phyloP scores from a whole-genome alignment of 30 jellyfish, hydroid and myxozoan species.

The Aurelia aurita complex sp. Pacific region DNA sequence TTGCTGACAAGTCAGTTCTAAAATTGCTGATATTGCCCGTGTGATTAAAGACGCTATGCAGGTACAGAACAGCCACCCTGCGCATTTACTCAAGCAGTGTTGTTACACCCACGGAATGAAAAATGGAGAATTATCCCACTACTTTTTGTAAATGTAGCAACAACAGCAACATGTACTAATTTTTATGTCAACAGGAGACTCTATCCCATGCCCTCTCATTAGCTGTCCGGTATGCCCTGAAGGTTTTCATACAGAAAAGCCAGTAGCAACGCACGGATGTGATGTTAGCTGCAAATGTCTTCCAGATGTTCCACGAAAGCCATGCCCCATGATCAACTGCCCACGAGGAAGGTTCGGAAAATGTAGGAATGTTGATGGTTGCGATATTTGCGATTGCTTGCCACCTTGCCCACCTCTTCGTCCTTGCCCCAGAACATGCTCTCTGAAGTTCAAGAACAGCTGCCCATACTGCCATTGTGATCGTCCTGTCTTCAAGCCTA shows the following conservation, averaged over 20 bases:
- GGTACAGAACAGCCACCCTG: too few species aligned
- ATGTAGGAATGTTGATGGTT: constrained; percentile 38
- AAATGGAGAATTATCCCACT: too few species aligned
- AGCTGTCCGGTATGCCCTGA: constrained; percentile 36
- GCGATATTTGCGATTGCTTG: constrained; percentile 33
- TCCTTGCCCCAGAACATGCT: constrained; percentile 13
- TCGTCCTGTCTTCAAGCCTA: neutral
- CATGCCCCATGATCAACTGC: constrained; percentile 31
- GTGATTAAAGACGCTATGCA: too few species aligned
- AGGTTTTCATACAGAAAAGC: constrained; percentile 25
- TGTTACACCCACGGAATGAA: too few species aligned
- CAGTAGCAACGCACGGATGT: constrained; percentile 4
- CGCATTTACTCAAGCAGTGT: too few species aligned
- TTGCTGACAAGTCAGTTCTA: too few species aligned
- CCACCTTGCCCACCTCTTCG: constrained; percentile 40
- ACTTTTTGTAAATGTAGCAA: too few species aligned
- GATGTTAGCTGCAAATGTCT: constrained; percentile 35
- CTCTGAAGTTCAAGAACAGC: neutral
- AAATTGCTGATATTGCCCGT: too few species aligned
- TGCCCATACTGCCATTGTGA: constrained; percentile 40
- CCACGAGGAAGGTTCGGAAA: constrained; percentile 39
- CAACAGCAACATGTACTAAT: too few species aligned
- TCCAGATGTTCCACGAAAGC: constrained; percentile 19
- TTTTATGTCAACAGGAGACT: too few species aligned
- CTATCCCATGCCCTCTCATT: constrained; percentile 30